phyloP scores from a whole-genome alignment of 2,797 vertebrate species.

The Myotis daubentonii region DNA sequence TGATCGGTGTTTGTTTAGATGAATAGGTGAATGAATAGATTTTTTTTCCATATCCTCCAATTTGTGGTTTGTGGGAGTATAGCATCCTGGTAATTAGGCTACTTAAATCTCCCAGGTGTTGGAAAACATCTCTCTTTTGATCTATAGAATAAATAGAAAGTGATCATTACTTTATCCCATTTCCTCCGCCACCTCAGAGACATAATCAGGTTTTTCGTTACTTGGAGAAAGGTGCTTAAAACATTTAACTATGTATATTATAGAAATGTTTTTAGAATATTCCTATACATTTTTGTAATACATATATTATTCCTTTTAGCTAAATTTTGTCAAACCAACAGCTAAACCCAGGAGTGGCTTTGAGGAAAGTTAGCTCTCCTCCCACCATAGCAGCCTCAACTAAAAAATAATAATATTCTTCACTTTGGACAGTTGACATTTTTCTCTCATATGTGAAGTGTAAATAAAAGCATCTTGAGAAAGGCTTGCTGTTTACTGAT shows the following conservation, averaged over 20 bases:
- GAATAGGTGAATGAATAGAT: not conserved
- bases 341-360: not conserved
- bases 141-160: conserved; percentile 53
- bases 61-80: conserved; percentile 13
- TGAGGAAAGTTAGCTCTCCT: not conserved
- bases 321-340: conserved; percentile 41
- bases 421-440: not conserved
- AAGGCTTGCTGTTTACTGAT: not conserved
- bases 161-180: conserved; percentile 52
- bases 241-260: conserved; percentile 38
- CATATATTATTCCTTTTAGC: not conserved
- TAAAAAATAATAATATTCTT: not conserved
- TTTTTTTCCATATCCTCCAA: not conserved
- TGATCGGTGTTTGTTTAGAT: not conserved
- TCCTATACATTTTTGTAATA: not conserved
- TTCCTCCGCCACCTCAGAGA: conserved; percentile 22
- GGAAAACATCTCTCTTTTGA: conserved; percentile 55
- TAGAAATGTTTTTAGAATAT: not conserved
- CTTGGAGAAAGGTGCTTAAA: conserved; percentile 32
- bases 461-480: not conserved
- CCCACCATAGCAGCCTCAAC: not conserved
- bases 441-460: not conserved
- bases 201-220: conserved; percentile 45
- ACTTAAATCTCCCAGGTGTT: conserved; percentile 43
- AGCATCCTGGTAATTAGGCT: conserved; percentile 35